phyloP scores from a whole-genome alignment of 2,888 invertebrate genomes.

The Phytoseiulus persimilis region DNA sequence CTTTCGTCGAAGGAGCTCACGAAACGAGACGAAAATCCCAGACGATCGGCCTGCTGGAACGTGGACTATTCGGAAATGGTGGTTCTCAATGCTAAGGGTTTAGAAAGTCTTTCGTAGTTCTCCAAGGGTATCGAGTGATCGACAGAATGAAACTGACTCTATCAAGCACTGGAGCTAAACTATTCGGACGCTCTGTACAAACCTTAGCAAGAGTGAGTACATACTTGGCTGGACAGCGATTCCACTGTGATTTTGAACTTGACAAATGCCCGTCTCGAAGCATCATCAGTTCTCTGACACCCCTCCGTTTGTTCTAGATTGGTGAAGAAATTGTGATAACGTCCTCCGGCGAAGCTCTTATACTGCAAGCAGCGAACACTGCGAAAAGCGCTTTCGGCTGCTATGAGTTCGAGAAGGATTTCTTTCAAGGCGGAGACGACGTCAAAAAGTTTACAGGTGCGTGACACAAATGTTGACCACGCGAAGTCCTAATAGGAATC shows the following conservation, averaged over 20 bases:
- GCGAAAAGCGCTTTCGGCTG: constrained; percentile 33
- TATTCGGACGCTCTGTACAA: constrained; percentile 13
- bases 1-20: no score
- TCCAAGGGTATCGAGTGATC: background rate
- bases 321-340: constrained; percentile 29
- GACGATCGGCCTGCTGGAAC: no score
- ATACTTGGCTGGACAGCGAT: no score
- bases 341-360: background rate
- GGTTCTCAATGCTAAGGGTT: no score
- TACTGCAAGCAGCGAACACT: constrained; percentile 12
- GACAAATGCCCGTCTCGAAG: no score
- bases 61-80: no score
- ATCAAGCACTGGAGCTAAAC: background rate
- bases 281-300: background rate
- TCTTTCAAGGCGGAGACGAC: background rate
- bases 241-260: no score
- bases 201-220: constrained; percentile 6
- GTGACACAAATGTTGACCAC: background rate
- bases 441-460: constrained; percentile 20
- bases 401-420: constrained; percentile 10
- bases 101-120: background rate
- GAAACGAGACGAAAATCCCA: no score
- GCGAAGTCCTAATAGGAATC: no score
- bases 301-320: background rate
- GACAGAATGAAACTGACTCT: constrained; percentile 28